Evolutionary conservation across 2,888 invertebrate genomes (phyloP).

Genomic region (Petrophora chlorosata): DNA sequence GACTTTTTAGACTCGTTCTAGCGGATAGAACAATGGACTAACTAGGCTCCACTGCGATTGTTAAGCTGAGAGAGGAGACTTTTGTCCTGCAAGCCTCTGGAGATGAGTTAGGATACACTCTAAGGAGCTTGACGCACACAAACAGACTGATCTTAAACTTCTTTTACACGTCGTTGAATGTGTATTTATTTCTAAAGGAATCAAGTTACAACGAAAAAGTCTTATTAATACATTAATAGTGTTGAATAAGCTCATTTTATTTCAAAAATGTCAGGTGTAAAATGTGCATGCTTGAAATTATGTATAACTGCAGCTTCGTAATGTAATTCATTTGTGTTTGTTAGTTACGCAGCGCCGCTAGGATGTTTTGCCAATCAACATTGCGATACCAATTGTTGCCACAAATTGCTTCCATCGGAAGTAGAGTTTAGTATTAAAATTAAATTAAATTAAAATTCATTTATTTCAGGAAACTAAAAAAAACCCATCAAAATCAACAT

Average conservation of each 20-base stretch:
- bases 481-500: too few species aligned
- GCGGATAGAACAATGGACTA: slow-evolving; percentile 63
- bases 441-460: too few species aligned
- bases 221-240: too few species aligned
- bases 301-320: too few species aligned
- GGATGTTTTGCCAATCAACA: slow-evolving; percentile 48
- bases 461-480: too few species aligned
- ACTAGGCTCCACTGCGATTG: slow-evolving; percentile 65
- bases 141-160: slow-evolving; percentile 36
- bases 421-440: slow-evolving; percentile 33
- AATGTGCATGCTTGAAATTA: too few species aligned
- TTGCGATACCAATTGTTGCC: slow-evolving; percentile 30
- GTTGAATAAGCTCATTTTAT: too few species aligned
- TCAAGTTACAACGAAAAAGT: too few species aligned
- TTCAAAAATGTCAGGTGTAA: too few species aligned
- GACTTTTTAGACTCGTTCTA: slow-evolving; percentile 48
- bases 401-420: slow-evolving; percentile 27
- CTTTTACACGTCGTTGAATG: slow-evolving; percentile 19
- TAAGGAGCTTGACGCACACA: slow-evolving; percentile 42
- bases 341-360: slow-evolving; percentile 34
- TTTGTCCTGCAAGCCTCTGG: slow-evolving; percentile 59
- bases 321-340: slow-evolving; percentile 1
- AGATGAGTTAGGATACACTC: slow-evolving; percentile 52
- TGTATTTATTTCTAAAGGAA: too few species aligned
- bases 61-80: slow-evolving; percentile 59